Conservation (phyloP, 2,888 invertebrate genomes). For the Automeris io region DNA sequence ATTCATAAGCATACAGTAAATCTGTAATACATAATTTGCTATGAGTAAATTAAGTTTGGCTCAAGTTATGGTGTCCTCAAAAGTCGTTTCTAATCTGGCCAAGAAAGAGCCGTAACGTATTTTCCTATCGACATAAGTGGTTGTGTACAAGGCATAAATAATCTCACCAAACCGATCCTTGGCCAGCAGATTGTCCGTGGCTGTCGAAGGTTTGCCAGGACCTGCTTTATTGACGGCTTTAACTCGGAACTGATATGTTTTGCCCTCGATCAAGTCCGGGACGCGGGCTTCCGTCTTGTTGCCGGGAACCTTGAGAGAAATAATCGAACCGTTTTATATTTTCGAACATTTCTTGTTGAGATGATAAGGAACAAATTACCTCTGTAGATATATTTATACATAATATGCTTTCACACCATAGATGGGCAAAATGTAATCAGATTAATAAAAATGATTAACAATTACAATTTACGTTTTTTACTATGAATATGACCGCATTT, state of each 20-base stretch:
- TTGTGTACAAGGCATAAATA: not conserved
- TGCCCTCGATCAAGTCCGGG: constrained; percentile 93
- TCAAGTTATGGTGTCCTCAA: too few relatives aligned
- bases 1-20: too few relatives aligned
- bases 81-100: not conserved
- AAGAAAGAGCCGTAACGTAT: not conserved
- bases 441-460: too few relatives aligned
- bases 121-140: not conserved
- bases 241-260: constrained; percentile 96
- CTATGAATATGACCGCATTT: too few relatives aligned
- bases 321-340: not conserved
- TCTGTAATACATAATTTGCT: too few relatives aligned
- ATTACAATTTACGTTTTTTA: too few relatives aligned
- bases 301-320: constrained; percentile 79
- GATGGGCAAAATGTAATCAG: too few relatives aligned
- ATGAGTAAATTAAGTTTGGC: too few relatives aligned
- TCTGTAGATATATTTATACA: too few relatives aligned
- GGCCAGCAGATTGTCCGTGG: constrained; percentile 88
- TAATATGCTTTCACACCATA: too few relatives aligned
- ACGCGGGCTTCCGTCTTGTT: constrained; percentile 92
- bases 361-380: too few relatives aligned
- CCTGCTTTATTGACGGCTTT: constrained; percentile 98
- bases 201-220: constrained; percentile 89
- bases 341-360: too few relatives aligned
- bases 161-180: constrained; percentile 88